Percentiles rank a stretch among this genome's conserved stretches.
phyloP scores from a whole-genome alignment of 2,888 invertebrate genomes.

The Eugnorisma glareosa region DNA sequence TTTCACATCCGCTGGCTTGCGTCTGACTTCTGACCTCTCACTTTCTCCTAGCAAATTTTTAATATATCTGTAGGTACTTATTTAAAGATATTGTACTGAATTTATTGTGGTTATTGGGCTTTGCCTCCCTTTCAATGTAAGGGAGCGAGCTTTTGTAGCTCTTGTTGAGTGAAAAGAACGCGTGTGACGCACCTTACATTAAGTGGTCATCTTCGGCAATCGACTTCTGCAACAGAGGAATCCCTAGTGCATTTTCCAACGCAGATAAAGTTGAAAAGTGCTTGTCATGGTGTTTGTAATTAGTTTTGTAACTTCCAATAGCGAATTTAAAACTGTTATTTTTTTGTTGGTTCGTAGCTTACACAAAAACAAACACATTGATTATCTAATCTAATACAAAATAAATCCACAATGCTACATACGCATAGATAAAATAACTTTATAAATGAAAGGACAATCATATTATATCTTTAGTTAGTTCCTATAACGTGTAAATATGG shows the following conservation, averaged over 20 bases:
- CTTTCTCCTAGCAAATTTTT: too few relatives aligned
- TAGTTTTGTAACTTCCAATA: neutral
- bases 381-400: slow-evolving; percentile 8
- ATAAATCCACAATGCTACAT: neutral
- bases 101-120: too few relatives aligned
- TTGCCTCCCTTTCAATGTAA: too few relatives aligned
- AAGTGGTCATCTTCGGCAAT: neutral
- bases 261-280: neutral
- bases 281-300: neutral
- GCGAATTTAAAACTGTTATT: neutral
- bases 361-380: neutral
- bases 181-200: neutral
- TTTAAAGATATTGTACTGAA: too few relatives aligned
- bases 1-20: too few relatives aligned
- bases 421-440: slow-evolving; percentile 25
- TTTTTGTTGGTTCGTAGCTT: neutral
- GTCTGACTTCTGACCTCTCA: too few relatives aligned
- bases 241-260: neutral
- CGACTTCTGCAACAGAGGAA: neutral
- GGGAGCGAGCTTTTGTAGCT: too few relatives aligned
- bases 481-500: slow-evolving; percentile 50
- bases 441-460: slow-evolving; percentile 35
- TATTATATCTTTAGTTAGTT: slow-evolving; percentile 6
- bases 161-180: neutral
- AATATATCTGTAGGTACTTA: too few relatives aligned